These are phyloP conservation scores for Drosophila mayaguana DNA, from an alignment of 2,888 invertebrate genomes.

Conservation along the genomic window DNA sequence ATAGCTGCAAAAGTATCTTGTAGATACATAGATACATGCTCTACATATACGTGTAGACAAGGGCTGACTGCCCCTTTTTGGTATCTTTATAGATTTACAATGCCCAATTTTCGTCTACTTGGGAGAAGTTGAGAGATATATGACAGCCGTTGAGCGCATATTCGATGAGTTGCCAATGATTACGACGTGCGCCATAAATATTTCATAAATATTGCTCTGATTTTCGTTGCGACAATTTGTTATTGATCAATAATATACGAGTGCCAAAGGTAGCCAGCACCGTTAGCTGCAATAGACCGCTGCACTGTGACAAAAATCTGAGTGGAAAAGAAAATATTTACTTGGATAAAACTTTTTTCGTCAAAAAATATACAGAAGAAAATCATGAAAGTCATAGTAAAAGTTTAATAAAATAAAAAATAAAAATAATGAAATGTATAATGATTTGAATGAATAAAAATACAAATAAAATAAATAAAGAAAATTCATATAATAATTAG, in stretches of 20 bases:
- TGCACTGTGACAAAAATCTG: constrained; percentile 49
- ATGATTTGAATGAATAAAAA: not conserved
- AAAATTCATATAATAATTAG: too few species aligned
- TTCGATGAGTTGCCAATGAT: constrained; percentile 80
- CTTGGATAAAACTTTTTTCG: too few species aligned
- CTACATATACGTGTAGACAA: not conserved
- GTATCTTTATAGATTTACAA: constrained; percentile 80
- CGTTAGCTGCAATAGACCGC: not conserved
- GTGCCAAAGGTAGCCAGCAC: constrained; percentile 21
- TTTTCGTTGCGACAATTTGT: constrained; percentile 74
- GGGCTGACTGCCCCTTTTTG: constrained; percentile 32
- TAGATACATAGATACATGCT: constrained; percentile 48
- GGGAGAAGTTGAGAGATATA: constrained; percentile 78
- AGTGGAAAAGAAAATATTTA: too few species aligned
- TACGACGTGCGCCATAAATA: constrained; percentile 79
- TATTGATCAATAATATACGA: constrained; percentile 75
- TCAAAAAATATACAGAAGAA: too few species aligned
- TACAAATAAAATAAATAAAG: too few species aligned
- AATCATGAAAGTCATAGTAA: not conserved
- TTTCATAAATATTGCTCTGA: constrained; percentile 82
- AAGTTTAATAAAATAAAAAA: too few species aligned
- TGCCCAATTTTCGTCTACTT: constrained; percentile 80
- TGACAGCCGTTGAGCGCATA: constrained; percentile 59
- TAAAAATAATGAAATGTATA: not conserved
- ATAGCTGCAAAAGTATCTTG: constrained; percentile 60